phyloP scores from a whole-genome alignment of 2,797 vertebrate species.

The Leptoclinus maculatus region DNA sequence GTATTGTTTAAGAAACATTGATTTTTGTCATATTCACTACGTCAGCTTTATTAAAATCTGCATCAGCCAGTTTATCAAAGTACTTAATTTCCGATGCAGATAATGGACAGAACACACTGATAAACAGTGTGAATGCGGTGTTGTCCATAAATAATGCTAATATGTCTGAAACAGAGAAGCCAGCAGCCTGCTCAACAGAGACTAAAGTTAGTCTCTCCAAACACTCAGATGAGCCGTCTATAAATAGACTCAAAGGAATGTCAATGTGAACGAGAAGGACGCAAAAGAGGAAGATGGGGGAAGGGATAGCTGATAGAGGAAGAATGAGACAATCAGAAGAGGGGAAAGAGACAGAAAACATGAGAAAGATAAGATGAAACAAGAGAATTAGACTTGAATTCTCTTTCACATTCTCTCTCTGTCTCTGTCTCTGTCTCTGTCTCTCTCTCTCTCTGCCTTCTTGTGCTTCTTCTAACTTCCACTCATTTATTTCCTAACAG shows the following conservation, averaged over 20 bases:
- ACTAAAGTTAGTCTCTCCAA: constrained; percentile 22
- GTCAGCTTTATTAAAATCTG: neutral
- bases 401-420: neutral
- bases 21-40: neutral
- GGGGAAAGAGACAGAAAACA: neutral
- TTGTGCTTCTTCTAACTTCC: neutral
- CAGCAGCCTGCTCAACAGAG: constrained; percentile 20
- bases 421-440: neutral
- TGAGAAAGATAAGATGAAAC: neutral
- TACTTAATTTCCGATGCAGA: no score
- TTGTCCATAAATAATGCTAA: neutral
- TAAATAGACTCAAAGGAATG: constrained; percentile 57
- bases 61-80: no score
- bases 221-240: constrained; percentile 48
- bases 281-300: constrained; percentile 23
- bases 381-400: neutral
- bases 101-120: neutral
- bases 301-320: neutral
- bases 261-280: constrained; percentile 37
- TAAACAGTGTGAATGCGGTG: neutral
- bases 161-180: neutral
- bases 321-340: neutral
- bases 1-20: neutral
- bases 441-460: neutral
- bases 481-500: neutral